A percentile compares a stretch with the other conserved stretches of the same genome.
Evolutionary conservation across 2,888 invertebrate genomes (phyloP).

Genomic region (Unio pictorum): DNA sequence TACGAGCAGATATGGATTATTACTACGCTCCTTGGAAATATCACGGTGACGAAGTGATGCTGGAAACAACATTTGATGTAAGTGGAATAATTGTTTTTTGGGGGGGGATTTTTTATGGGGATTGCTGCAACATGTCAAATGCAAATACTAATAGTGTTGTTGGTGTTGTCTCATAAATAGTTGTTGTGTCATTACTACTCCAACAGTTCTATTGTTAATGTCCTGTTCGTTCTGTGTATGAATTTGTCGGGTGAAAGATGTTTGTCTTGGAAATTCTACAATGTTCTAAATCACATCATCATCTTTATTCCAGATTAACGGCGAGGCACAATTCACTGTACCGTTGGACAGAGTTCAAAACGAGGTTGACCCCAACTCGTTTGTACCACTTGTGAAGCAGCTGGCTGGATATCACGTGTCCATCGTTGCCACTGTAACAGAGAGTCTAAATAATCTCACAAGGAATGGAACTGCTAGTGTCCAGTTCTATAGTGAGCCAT

Average conservation of each 20-base stretch:
- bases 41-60: conserved; percentile 30
- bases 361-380: conserved; percentile 22
- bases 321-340: conserved; percentile 45
- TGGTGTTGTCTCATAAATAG: too few species aligned
- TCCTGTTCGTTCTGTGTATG: too few species aligned
- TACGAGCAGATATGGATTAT: conserved; percentile 14
- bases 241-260: too few species aligned
- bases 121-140: too few species aligned
- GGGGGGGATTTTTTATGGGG: too few species aligned
- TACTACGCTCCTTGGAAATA: neutral
- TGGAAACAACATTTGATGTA: conserved; percentile 26
- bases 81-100: neutral
- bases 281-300: neutral
- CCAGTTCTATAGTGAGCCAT: conserved; percentile 83
- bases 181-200: too few species aligned
- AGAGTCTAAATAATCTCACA: conserved; percentile 87
- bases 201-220: too few species aligned
- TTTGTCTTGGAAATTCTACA: too few species aligned
- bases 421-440: conserved; percentile 87
- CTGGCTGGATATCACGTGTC: conserved; percentile 20
- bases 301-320: conserved; percentile 41
- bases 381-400: conserved; percentile 21
- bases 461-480: conserved; percentile 85
- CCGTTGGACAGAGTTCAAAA: conserved; percentile 32
- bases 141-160: too few species aligned